A percentile compares a stretch with the other conserved stretches of the same genome.
These are phyloP conservation scores for Mayetiola destructor DNA, from an alignment of 2,888 invertebrate genomes.

Conservation along the genomic window DNA sequence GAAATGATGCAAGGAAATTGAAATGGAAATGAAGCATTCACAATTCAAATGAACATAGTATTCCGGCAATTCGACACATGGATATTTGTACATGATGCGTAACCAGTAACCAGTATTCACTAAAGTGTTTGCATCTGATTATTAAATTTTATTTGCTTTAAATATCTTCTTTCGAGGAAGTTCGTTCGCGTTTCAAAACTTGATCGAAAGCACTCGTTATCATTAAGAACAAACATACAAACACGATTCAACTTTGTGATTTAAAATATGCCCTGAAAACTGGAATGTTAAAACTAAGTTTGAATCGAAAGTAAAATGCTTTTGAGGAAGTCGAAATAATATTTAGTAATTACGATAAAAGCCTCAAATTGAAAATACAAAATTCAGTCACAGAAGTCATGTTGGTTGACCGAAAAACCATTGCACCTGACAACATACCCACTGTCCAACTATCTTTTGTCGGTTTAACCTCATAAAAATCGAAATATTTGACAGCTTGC, in stretches of 20 bases:
- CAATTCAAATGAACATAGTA: slow-evolving; percentile 9
- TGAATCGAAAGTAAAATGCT: background rate
- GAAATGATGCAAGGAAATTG: slow-evolving; percentile 15
- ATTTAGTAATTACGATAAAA: background rate
- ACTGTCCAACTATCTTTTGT: background rate
- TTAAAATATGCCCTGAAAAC: background rate
- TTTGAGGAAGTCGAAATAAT: background rate
- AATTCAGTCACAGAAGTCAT: slow-evolving; percentile 5
- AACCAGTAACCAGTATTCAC: background rate
- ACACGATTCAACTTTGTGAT: background rate
- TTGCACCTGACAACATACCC: slow-evolving; percentile 7
- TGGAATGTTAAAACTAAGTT: background rate
- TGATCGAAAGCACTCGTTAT: background rate
- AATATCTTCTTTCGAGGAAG: too few species aligned
- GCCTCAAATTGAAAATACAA: background rate
- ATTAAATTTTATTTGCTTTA: too few species aligned
- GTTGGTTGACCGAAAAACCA: slow-evolving; percentile 1
- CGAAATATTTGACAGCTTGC: background rate
- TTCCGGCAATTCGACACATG: background rate
- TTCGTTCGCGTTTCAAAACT: background rate
- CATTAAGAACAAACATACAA: background rate
- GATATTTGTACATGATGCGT: background rate
- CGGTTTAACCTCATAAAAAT: slow-evolving; percentile 8
- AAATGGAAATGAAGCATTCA: slow-evolving; percentile 15
- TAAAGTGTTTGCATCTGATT: background rate